Percentiles rank a stretch among this genome's conserved stretches.
Evolutionary conservation across 2,113 vertebrate genomes (phyloP).

Genomic region (Cryptotis parvus): DNA sequence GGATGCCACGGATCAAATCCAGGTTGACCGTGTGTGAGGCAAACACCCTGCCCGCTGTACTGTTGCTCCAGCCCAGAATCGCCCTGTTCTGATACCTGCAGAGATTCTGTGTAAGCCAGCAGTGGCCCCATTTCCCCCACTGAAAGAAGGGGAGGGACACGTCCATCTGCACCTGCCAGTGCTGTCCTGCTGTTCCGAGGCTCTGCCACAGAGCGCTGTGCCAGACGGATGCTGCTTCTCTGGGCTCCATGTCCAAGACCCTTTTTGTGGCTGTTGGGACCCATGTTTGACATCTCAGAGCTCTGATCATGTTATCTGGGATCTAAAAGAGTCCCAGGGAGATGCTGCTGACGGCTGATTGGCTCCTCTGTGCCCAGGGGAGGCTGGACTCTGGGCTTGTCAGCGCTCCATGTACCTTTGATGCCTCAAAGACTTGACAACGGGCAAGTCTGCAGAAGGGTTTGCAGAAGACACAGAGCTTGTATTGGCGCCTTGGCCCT

Average conservation of each 20-base stretch:
- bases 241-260: background rate
- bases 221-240: too few species aligned
- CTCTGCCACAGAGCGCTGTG: background rate
- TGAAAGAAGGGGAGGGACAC: background rate
- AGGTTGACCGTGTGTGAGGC: too few species aligned
- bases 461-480: background rate
- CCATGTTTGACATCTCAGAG: conserved; percentile 31
- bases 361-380: background rate
- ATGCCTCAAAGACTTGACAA: background rate
- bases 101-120: background rate
- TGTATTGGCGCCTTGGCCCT: background rate
- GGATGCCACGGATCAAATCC: too few species aligned
- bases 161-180: too few species aligned
- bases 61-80: too few species aligned
- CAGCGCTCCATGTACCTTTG: background rate
- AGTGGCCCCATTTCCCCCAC: background rate
- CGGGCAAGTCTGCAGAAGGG: background rate
- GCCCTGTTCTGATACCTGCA: background rate
- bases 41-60: too few species aligned
- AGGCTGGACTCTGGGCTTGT: background rate
- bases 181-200: too few species aligned
- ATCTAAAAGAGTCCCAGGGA: conserved; percentile 15
- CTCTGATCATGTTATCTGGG: conserved; percentile 36
- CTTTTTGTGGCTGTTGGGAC: background rate
- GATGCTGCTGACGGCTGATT: conserved; percentile 26